Evolutionary conservation across 37 sponge, comb jelly and placozoan genomes (phyloP).

Genomic region (Aplysina aerophoba): DNA sequence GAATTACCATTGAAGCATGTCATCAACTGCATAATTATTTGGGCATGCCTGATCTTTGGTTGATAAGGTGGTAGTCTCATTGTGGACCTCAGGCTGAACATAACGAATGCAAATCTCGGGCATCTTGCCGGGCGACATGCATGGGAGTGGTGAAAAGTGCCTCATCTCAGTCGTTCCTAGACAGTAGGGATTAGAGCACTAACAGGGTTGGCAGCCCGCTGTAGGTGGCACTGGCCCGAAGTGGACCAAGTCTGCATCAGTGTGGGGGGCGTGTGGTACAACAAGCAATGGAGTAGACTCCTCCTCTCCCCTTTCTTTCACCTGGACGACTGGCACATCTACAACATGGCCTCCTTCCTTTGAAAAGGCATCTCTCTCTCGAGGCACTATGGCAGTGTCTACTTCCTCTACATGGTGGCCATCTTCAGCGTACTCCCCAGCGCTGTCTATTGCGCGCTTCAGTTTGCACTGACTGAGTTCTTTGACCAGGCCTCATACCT

Average conservation of each 20-base stretch:
- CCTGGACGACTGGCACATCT: constrained; percentile 87
- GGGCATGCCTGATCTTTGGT: no score
- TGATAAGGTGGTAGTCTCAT: no score
- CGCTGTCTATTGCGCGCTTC: constrained; percentile 67
- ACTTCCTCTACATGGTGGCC: constrained; percentile 74
- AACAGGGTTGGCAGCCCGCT: no score
- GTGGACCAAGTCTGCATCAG: constrained; percentile 76
- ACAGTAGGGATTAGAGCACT: no score
- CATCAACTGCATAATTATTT: no score
- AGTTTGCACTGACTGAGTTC: constrained; percentile 50
- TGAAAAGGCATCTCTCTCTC: constrained; percentile 92
- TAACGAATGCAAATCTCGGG: no score
- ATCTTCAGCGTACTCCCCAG: constrained; percentile 69
- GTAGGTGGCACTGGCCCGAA: constrained; percentile 56
- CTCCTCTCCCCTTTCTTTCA: constrained; percentile 86
- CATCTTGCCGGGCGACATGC: no score
- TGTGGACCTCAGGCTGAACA: no score
- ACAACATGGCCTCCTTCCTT: constrained; percentile 97
- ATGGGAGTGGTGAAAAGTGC: no score
- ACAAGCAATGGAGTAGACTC: constrained; percentile 75
- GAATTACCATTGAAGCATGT: no score
- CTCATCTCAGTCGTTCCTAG: no score
- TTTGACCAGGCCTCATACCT: constrained; percentile 56
- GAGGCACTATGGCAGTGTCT: constrained; percentile 70
- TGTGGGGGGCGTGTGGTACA: constrained; percentile 64